Conservation (phyloP, 1,140 invertebrate genomes). For the Mactra quadrangularis region DNA sequence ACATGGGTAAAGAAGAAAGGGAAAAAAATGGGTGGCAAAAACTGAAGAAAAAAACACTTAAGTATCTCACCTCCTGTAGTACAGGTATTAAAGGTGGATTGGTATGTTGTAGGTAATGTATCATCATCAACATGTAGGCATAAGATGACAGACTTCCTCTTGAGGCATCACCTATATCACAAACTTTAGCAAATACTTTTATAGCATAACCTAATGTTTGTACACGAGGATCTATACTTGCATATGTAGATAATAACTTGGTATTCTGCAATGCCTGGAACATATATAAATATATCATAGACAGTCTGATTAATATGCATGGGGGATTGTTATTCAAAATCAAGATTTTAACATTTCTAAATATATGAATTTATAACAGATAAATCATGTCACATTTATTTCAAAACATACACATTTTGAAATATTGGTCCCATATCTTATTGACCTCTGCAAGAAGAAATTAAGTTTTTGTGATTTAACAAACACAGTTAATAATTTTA, state of each 20-base stretch:
- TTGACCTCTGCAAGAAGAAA: too few species aligned
- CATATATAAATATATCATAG: conserved; percentile 8
- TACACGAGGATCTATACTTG: conserved; percentile 86
- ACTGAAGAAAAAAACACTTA: too few species aligned
- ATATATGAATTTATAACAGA: not conserved
- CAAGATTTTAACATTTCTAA: not conserved
- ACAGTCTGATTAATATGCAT: not conserved
- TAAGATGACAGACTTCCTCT: conserved; percentile 88
- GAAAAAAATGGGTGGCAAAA: too few species aligned
- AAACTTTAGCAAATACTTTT: conserved; percentile 87
- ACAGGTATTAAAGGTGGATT: conserved; percentile 87
- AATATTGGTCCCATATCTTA: too few species aligned
- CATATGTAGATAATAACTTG: conserved; percentile 85
- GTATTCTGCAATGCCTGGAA: conserved; percentile 86
- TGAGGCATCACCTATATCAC: conserved; percentile 88
- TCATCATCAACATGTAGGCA: conserved; percentile 87
- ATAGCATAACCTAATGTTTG: conserved; percentile 86
- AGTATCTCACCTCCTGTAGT: conserved; percentile 86
- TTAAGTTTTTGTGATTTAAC: too few species aligned
- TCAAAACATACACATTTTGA: not conserved
- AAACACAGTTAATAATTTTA: too few species aligned
- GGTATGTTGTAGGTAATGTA: conserved; percentile 87
- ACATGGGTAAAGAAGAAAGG: too few species aligned
- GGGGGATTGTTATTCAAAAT: not conserved
- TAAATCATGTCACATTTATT: not conserved